Conservation (phyloP, 2,113 vertebrate species). For the Egretta garzetta region DNA sequence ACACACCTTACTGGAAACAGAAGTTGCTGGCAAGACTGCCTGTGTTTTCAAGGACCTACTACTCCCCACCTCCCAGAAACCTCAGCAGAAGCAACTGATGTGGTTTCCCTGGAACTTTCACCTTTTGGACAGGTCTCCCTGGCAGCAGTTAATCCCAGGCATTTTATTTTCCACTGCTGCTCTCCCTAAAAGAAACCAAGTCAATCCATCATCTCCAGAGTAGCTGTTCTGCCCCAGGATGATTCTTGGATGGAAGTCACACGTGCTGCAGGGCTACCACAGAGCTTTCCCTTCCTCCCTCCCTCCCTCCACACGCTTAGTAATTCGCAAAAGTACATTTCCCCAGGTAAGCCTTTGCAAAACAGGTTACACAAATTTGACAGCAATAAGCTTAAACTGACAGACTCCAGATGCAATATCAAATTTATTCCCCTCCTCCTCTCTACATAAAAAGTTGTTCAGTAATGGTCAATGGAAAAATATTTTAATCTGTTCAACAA, state of each 20-base stretch:
- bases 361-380: not conserved
- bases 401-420: not conserved
- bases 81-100: not conserved
- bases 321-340: not conserved
- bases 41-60: not conserved
- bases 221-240: not conserved
- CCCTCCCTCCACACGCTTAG: not conserved
- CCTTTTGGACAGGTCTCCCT: not conserved
- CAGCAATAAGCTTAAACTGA: not conserved
- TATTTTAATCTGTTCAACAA: not conserved
- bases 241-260: not conserved
- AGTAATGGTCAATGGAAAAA: not conserved
- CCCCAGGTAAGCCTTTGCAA: not conserved
- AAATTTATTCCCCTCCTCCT: not conserved
- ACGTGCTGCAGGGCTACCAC: not conserved
- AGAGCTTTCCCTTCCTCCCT: not conserved
- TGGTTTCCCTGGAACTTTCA: not conserved
- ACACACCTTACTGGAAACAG: not conserved
- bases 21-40: not conserved
- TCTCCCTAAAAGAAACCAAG: not conserved
- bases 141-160: not conserved
- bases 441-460: not conserved
- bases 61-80: not conserved
- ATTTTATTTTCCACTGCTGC: not conserved
- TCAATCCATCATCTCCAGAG: not conserved